Evolutionary conservation across 2,797 vertebrate species (phyloP).

Genomic region (Podarcis lilfordi): DNA sequence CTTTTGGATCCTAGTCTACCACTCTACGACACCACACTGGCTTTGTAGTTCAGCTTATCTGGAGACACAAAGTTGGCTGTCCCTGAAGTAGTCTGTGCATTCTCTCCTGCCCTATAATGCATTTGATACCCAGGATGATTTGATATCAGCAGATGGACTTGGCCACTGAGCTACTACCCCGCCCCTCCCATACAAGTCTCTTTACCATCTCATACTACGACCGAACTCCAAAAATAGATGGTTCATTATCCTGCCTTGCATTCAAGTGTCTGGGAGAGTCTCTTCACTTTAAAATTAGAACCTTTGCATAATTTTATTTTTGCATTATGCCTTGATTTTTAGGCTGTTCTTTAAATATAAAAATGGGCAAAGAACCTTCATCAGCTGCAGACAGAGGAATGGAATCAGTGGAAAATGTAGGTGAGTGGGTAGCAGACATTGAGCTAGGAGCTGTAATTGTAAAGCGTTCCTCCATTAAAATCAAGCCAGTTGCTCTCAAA

Average conservation of each 20-base stretch:
- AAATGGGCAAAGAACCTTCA: too few relatives aligned
- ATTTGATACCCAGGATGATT: too few relatives aligned
- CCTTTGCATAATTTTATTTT: background rate
- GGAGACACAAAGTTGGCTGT: too few relatives aligned
- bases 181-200: background rate
- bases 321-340: background rate
- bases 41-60: too few relatives aligned
- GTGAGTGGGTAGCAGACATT: background rate
- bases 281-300: background rate
- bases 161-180: background rate
- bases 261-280: background rate
- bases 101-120: too few relatives aligned
- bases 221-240: background rate
- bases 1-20: too few relatives aligned
- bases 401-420: background rate
- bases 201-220: background rate
- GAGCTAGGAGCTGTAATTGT: background rate
- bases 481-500: background rate
- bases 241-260: background rate
- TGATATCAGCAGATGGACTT: background rate
- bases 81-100: too few relatives aligned
- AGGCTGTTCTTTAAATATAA: background rate
- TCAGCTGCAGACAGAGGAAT: rapidly evolving
- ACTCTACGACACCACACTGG: too few relatives aligned
- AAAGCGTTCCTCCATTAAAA: background rate